A percentile compares a stretch with the other conserved stretches of the same genome.
These are phyloP conservation scores for Tetropium fuscum DNA, from an alignment of 2,888 invertebrate genomes.

Conservation along the genomic window DNA sequence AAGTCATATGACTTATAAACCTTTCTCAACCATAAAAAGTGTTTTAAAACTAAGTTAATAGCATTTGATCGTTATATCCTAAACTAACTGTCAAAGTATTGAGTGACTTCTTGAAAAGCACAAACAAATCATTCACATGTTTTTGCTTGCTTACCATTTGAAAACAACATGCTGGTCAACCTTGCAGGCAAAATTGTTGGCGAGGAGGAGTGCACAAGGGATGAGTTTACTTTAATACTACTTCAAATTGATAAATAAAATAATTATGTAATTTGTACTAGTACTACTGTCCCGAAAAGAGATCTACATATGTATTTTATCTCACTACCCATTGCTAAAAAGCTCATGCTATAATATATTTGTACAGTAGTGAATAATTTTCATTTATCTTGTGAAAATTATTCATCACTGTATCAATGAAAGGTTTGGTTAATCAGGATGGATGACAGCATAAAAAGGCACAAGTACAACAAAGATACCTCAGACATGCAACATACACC, in stretches of 20 bases:
- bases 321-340: background rate
- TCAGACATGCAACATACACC: conserved; percentile 26
- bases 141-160: conserved; percentile 37
- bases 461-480: conserved; percentile 2
- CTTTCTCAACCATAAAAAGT: no score
- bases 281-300: background rate
- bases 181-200: conserved; percentile 18
- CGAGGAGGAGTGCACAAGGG: background rate
- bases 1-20: no score
- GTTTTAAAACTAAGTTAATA: no score
- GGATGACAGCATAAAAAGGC: conserved; percentile 19
- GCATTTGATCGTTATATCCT: no score
- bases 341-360: background rate
- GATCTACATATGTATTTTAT: conserved; percentile 23
- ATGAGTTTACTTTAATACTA: background rate
- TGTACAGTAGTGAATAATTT: background rate
- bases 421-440: background rate
- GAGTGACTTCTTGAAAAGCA: background rate
- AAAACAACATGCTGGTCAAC: conserved; percentile 20
- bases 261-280: background rate
- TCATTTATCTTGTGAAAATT: background rate
- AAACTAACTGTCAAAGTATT: no score
- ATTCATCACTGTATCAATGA: background rate
- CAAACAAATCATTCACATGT: conserved; percentile 4
- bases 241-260: background rate